Base-by-base conservation (phyloP, 2,888 invertebrate genomes). In the Serrognathus titanus region DNA sequence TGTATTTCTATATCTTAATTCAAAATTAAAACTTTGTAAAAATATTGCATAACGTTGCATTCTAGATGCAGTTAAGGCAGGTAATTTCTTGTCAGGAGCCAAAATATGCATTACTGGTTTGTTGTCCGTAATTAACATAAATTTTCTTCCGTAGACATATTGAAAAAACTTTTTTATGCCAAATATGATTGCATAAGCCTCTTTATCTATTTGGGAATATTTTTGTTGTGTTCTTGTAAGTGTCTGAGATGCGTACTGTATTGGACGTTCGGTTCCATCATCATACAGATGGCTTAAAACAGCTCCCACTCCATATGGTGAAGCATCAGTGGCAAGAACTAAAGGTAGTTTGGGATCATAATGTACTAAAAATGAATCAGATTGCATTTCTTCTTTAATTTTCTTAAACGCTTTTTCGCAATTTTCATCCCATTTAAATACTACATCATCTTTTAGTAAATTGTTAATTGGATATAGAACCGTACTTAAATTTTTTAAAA, bases 261-360 rank as follows among this genome's bases (percentile, higher is more conserved):
- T 70, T 2, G 74, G 76, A 45, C 69, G 59, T 56, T 77, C 75
- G n/a, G 61, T 56, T 11, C 72, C 71, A 62, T 76, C 70, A 16
- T 57, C 55, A 46, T 62, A 68, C 13, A 62, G 58, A 54, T 76
- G 74, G 2, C 67, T 67, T n/a, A 76, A 51, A 4, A 75, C 73
- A 2, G 76, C 70, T 0, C 68, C 69, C 7, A 70, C 64, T 0
- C 64, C 69, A 20, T 56, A 61, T 3, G 63, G 62, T 12, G 61
- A 62, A 8, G 71, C 70, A 60, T 73, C 69, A 0, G 60, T 62
- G 2, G 68, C 66, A 20, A 72, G 45, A 35, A 66, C 10, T 4
- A 73, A n/a, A 0, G 66, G 64, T 40, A 66, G 53, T n/a, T 64
- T 63, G 6, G 67, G 61, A 50, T 72, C 59, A 47, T 65, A 73